These are phyloP conservation scores for Uropsilus gracilis DNA, from an alignment of 2,113 vertebrate species.

Conservation along the genomic window DNA sequence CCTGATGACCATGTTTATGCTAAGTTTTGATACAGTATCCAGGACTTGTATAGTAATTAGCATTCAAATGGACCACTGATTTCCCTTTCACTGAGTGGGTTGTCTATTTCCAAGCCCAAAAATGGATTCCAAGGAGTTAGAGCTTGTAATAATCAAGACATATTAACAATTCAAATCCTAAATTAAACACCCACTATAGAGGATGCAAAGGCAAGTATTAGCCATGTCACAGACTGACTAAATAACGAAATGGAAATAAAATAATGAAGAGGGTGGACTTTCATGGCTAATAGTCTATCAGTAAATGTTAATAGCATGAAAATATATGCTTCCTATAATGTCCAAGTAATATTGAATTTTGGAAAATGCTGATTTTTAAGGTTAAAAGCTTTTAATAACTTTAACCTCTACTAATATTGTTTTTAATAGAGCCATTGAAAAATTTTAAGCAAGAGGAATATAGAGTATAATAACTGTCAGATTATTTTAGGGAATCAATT, in stretches of 20 bases:
- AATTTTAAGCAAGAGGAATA: conserved; percentile 37
- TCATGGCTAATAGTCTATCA: not conserved
- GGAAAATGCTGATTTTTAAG: not conserved
- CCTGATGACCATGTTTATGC: conserved; percentile 73
- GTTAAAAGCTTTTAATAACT: not conserved
- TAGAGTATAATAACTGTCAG: not conserved
- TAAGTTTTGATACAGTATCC: conserved; percentile 72
- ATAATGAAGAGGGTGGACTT: not conserved
- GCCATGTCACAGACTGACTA: not conserved
- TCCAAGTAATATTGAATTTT: not conserved
- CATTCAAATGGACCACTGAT: conserved; percentile 75
- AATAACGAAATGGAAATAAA: conserved; percentile 38
- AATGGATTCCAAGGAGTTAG: conserved; percentile 70
- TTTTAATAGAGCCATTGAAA: not conserved
- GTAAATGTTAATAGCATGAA: not conserved
- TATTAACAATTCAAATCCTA: conserved; percentile 75
- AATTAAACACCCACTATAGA: conserved; percentile 50
- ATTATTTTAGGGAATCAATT: not conserved
- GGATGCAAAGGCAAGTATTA: not conserved
- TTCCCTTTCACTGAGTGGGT: conserved; percentile 59
- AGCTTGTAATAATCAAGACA: conserved; percentile 67
- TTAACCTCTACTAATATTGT: not conserved
- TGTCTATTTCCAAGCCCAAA: conserved; percentile 60
- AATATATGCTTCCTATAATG: not conserved
- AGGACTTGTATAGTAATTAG: conserved; percentile 70